Conservation (phyloP, 2,888 invertebrate genomes). For the Stenodema calcarata region DNA sequence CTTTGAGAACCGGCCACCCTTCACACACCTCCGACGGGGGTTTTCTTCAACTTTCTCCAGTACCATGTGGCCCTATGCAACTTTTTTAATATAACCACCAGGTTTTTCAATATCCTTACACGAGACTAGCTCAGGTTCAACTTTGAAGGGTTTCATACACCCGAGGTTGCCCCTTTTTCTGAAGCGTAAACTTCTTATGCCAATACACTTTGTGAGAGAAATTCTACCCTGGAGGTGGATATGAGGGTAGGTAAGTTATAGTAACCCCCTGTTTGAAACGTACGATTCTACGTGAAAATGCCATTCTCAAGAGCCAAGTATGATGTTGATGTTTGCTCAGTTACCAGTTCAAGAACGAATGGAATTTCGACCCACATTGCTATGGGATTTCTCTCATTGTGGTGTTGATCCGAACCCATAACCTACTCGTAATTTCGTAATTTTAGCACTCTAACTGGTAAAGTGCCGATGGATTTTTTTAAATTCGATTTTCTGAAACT, state of each 20-base stretch:
- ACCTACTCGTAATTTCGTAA: too few relatives aligned
- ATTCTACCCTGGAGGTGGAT: neutral
- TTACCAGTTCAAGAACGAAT: too few relatives aligned
- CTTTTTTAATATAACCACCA: constrained; percentile 34
- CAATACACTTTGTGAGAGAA: neutral
- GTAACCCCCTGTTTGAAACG: too few relatives aligned
- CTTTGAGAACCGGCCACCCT: neutral
- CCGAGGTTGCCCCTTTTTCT: neutral
- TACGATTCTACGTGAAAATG: too few relatives aligned
- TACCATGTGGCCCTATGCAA: constrained; percentile 5
- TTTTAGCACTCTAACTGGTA: too few relatives aligned
- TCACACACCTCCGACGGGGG: neutral
- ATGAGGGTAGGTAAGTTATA: neutral
- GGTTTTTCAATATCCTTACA: constrained; percentile 19
- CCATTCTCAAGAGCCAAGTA: too few relatives aligned
- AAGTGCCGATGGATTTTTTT: too few relatives aligned
- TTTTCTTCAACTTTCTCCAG: neutral
- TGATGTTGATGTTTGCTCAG: too few relatives aligned
- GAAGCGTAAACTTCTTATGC: neutral
- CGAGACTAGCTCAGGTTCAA: neutral
- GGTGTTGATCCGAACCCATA: too few relatives aligned
- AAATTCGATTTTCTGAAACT: too few relatives aligned
- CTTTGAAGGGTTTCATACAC: constrained; percentile 14
- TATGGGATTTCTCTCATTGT: too few relatives aligned
- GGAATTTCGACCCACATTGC: too few relatives aligned